Evolutionary conservation across 2,888 invertebrate species (phyloP).

Genomic region (Amphipoea lucens): DNA sequence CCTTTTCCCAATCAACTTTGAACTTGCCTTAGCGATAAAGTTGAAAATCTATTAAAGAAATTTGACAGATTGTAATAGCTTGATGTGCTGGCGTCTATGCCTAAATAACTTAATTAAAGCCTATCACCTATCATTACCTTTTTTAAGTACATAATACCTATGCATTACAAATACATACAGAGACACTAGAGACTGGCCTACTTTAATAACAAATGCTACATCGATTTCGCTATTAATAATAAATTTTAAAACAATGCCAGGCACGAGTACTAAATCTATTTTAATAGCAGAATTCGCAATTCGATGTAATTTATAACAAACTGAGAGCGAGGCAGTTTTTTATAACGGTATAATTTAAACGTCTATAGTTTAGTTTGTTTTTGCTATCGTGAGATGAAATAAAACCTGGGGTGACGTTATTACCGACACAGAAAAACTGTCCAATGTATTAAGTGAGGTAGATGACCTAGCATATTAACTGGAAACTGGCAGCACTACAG

Average conservation of each 20-base stretch:
- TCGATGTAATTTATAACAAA: slow-evolving; percentile 21
- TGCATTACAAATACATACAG: background rate
- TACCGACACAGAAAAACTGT: background rate
- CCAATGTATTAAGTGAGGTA: background rate
- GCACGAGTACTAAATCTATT: slow-evolving; percentile 44
- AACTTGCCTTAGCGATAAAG: no score
- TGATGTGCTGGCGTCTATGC: no score
- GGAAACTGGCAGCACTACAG: background rate
- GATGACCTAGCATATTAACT: background rate
- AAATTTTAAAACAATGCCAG: slow-evolving; percentile 61
- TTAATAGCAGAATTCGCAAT: slow-evolving; percentile 37
- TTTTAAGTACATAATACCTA: background rate
- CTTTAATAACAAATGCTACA: slow-evolving; percentile 12
- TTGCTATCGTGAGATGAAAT: background rate
- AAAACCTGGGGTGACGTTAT: background rate
- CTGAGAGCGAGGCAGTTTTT: slow-evolving; percentile 6
- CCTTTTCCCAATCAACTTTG: no score
- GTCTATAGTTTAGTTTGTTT: background rate
- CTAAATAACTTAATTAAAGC: no score
- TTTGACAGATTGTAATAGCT: no score
- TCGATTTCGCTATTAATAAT: slow-evolving; percentile 28
- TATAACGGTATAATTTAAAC: slow-evolving; percentile 14
- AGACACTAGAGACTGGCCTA: slow-evolving; percentile 15
- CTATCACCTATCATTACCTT: no score
- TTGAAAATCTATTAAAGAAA: no score